Base-by-base conservation (phyloP, 35 echinoderm and acorn worm species). In the Apostichopus japonicus region DNA sequence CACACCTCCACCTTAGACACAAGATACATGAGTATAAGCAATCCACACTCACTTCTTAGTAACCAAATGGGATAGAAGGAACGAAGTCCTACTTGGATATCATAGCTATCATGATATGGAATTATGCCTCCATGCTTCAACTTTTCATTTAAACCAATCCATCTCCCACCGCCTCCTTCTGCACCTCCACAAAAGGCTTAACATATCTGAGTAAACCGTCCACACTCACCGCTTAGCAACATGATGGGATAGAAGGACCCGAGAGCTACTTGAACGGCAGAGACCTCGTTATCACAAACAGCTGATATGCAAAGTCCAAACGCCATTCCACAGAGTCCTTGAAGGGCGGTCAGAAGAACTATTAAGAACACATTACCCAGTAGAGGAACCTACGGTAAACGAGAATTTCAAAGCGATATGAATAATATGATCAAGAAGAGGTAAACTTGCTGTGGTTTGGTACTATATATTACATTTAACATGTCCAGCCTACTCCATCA, bases 181-280 rank as follows among this genome's bases (percentile, higher is more conserved):
- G 14, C 14, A 16, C 22, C 71, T 73, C 22, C 71, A 73, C 14
- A 73, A 73, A 22, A 16, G 71, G 27, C 14, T 15, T 16, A 73
- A 73, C 14, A 73, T 15, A 73, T 73, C 22, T 15, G 71, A 73
- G 22, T 73, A 73, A 2, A 73, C 14, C 27, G 63, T 67, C 63
- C 5, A 52, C 14, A 92, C 97, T 95, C 78, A 99, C 97, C 97
- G 86, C 97, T 99, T 0, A 99, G 79, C 2, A 99, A 91, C 51
- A 99, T 70, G 19, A 93, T 93, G 4, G 97, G 97, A 95, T 99
- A 99, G 93, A 99, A 99, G 22, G 94, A 99, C 10, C 97, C 97
- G 3, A 96, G 93, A 0, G 97, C 92, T 19, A 95, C 73, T 54
- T 99, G 97, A 24, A 99, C 92, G 54, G 95, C 97, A 5, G 91